Conservation (phyloP, 2,888 invertebrate genomes). For the Hirtodrosophila confusa region DNA sequence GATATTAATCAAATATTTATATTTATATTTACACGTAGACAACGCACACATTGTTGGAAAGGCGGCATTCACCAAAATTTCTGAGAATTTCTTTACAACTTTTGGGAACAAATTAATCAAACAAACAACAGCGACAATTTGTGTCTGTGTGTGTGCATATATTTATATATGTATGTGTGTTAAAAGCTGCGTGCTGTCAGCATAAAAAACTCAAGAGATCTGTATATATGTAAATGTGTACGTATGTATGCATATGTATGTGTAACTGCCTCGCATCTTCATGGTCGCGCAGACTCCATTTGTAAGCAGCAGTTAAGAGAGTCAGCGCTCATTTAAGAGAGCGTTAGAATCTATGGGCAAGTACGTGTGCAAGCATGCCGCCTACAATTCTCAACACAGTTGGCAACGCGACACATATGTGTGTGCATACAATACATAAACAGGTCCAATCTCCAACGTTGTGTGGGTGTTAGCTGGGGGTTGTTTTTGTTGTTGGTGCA, state of each 20-base stretch:
- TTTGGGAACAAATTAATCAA: slow-evolving; percentile 75
- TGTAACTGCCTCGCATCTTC: slow-evolving; percentile 13
- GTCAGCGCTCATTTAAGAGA: slow-evolving; percentile 20
- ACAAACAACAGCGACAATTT: slow-evolving; percentile 68
- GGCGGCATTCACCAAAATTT: slow-evolving; percentile 66
- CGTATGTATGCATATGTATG: slow-evolving; percentile 1
- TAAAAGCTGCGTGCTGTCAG: slow-evolving; percentile 58
- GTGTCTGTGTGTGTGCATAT: slow-evolving; percentile 7
- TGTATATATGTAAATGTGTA: slow-evolving; percentile 1
- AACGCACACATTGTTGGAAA: slow-evolving; percentile 33
- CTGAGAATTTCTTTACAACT: slow-evolving; percentile 63
- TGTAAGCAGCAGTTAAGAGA: slow-evolving; percentile 12
- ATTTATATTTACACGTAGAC: slow-evolving; percentile 76
- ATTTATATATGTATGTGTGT: slow-evolving; percentile 26
- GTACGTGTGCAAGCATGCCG: slow-evolving; percentile 3
- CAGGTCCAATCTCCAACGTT: too few species aligned
- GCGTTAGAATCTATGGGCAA: slow-evolving; percentile 10
- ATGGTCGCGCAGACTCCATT: slow-evolving; percentile 56
- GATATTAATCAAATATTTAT: slow-evolving; percentile 79
- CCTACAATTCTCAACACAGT: slow-evolving; percentile 7
- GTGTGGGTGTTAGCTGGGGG: slow-evolving; percentile 27
- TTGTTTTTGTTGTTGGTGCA: slow-evolving; percentile 29
- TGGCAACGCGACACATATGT: slow-evolving; percentile 44
- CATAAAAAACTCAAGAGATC: slow-evolving; percentile 39
- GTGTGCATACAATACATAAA: neutral